Percentiles rank a stretch among this genome's conserved stretches.
phyloP scores from a whole-genome alignment of 92 coral and sea anemone genomes.

The Chrysogorgia sp. region DNA sequence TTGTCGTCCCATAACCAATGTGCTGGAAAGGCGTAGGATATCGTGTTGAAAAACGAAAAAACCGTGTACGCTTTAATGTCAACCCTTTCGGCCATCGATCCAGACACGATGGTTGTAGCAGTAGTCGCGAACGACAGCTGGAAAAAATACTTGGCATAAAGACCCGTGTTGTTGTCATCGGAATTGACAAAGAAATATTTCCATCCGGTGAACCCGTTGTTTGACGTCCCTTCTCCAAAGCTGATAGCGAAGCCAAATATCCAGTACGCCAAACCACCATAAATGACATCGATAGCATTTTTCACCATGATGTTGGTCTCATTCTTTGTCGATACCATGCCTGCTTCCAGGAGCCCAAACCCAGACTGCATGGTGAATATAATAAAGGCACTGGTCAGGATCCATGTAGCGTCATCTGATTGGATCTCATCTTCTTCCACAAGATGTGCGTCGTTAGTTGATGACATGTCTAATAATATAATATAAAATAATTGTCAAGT shows the following conservation, averaged over 20 bases:
- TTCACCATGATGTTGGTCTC: conserved; percentile 83
- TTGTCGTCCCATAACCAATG: conserved; percentile 82
- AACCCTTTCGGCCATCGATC: conserved; percentile 89
- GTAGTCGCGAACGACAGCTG: conserved; percentile 84
- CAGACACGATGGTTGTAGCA: conserved; percentile 79
- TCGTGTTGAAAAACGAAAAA: conserved; percentile 75
- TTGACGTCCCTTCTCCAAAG: conserved; percentile 61
- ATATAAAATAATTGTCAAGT: no score
- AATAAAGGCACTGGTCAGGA: conserved; percentile 88
- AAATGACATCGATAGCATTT: conserved; percentile 77
- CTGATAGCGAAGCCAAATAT: conserved; percentile 83
- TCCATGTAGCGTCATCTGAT: conserved; percentile 96
- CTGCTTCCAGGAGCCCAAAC: conserved; percentile 86
- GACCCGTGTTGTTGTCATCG: conserved; percentile 69
- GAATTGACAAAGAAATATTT: conserved; percentile 75
- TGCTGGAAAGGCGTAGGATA: conserved; percentile 75
- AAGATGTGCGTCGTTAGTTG: no score
- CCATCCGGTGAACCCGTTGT: conserved; percentile 68
- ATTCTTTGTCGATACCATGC: conserved; percentile 80
- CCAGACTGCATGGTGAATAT: conserved; percentile 98
- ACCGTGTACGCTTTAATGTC: conserved; percentile 72
- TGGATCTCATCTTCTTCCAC: conserved; percentile 22
- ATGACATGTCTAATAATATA: no score
- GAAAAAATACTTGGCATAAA: conserved; percentile 80
- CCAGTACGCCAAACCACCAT: conserved; percentile 83